phyloP scores from a whole-genome alignment of 1,140 invertebrate species.

The Cyclina sinensis region DNA sequence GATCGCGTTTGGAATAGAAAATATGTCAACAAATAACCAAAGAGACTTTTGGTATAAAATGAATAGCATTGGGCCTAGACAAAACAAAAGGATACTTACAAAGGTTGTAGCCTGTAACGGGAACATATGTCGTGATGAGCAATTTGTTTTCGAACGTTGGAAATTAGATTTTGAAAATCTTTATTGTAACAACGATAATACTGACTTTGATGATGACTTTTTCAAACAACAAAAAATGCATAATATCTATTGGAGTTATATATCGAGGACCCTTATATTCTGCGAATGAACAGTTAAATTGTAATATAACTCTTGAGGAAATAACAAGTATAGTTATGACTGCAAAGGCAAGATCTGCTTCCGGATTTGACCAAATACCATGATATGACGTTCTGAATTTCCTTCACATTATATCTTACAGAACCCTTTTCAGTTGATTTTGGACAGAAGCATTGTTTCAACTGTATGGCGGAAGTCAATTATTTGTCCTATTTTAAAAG shows the following conservation, averaged over 20 bases:
- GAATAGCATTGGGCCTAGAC: conserved; percentile 60
- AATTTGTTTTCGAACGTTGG: conserved; percentile 26
- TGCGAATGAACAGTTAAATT: conserved; percentile 5
- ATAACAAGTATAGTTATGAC: background rate
- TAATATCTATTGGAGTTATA: conserved; percentile 15
- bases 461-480: too few species aligned
- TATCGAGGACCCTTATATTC: conserved; percentile 33
- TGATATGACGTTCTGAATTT: conserved; percentile 36
- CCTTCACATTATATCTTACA: background rate
- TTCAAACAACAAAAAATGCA: conserved; percentile 43
- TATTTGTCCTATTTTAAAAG: too few species aligned
- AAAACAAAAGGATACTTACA: background rate
- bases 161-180: conserved; percentile 50
- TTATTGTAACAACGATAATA: background rate
- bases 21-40: conserved; percentile 34
- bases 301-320: conserved; percentile 12
- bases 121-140: background rate
- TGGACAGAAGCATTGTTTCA: too few species aligned
- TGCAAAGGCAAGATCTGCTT: background rate
- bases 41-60: conserved; percentile 66
- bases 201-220: conserved; percentile 22
- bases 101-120: conserved; percentile 22
- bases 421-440: background rate
- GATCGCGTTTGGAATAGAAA: conserved; percentile 59
- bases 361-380: too few species aligned